These are phyloP conservation scores for Xestia xanthographa DNA, from an alignment of 2,888 invertebrate genomes.

Conservation along the genomic window DNA sequence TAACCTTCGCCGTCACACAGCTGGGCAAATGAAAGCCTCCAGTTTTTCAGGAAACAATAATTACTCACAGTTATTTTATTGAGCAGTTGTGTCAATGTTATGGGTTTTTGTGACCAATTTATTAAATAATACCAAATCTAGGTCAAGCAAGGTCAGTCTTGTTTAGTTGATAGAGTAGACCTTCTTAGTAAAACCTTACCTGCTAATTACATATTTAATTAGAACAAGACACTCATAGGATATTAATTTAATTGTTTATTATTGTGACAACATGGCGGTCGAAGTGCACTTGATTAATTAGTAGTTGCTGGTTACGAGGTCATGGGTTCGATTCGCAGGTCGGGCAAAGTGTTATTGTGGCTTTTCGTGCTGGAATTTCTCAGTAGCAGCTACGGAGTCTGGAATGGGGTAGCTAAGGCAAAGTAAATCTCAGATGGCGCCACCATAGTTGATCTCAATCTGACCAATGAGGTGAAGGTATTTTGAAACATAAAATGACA, in stretches of 20 bases:
- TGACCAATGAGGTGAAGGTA: too few species aligned
- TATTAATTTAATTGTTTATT: not conserved
- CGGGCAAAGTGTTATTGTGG: not conserved
- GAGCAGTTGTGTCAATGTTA: conserved; percentile 10
- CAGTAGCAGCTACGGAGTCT: not conserved
- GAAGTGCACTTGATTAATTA: not conserved
- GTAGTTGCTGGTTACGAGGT: too few species aligned
- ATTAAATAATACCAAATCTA: not conserved
- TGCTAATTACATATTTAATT: not conserved
- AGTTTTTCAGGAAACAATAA: not conserved
- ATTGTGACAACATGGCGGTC: not conserved
- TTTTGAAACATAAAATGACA: too few species aligned
- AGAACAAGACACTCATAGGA: not conserved
- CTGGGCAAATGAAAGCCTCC: not conserved
- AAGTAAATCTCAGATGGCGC: too few species aligned
- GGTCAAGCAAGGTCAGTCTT: not conserved
- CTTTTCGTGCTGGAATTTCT: not conserved
- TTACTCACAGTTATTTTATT: not conserved
- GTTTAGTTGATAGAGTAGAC: not conserved
- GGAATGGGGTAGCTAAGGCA: too few species aligned
- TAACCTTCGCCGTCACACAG: not conserved
- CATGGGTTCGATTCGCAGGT: not conserved
- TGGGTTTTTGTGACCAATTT: not conserved
- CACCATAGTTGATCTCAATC: too few species aligned
- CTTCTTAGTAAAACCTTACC: not conserved